Evolutionary conservation across 2,888 invertebrate species (phyloP).

Genomic region (Caenorhabditis virilis): DNA sequence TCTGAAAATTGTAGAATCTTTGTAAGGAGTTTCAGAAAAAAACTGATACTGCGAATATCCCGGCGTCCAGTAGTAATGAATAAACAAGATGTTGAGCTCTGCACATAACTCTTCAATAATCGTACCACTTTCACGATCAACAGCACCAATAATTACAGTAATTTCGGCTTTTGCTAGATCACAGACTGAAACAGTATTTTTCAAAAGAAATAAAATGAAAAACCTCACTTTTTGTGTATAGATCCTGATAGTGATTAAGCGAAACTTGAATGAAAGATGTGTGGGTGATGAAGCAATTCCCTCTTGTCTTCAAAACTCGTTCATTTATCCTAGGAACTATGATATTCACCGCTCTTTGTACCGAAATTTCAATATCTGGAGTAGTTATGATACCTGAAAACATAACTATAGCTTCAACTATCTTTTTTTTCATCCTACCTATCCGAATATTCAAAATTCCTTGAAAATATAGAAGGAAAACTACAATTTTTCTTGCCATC

Average conservation of each 20-base stretch:
- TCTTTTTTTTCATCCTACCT: neutral
- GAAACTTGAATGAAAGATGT: slow-evolving; percentile 11
- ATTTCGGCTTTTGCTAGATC: slow-evolving; percentile 36
- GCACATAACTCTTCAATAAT: slow-evolving; percentile 52
- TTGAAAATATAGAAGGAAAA: neutral
- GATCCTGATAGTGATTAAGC: slow-evolving; percentile 12
- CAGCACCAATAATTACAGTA: slow-evolving; percentile 50
- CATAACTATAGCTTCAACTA: neutral
- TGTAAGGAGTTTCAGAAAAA: neutral
- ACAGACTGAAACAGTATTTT: too few species aligned
- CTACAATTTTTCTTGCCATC: too few species aligned
- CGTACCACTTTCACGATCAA: slow-evolving; percentile 35
- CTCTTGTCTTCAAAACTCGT: slow-evolving; percentile 25
- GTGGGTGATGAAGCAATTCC: slow-evolving; percentile 18
- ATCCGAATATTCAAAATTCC: neutral
- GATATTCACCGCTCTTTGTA: slow-evolving; percentile 28
- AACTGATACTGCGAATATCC: slow-evolving; percentile 16
- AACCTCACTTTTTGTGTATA: slow-evolving; percentile 20
- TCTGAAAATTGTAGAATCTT: slow-evolving; percentile 11
- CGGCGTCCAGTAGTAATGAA: slow-evolving; percentile 38
- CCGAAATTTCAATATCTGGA: slow-evolving; percentile 14
- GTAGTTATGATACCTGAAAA: slow-evolving; percentile 29
- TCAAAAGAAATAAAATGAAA: too few species aligned
- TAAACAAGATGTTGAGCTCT: slow-evolving; percentile 46
- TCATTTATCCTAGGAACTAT: slow-evolving; percentile 31